phyloP scores from a whole-genome alignment of 2,888 invertebrate species.

The Brachylomia viminalis region DNA sequence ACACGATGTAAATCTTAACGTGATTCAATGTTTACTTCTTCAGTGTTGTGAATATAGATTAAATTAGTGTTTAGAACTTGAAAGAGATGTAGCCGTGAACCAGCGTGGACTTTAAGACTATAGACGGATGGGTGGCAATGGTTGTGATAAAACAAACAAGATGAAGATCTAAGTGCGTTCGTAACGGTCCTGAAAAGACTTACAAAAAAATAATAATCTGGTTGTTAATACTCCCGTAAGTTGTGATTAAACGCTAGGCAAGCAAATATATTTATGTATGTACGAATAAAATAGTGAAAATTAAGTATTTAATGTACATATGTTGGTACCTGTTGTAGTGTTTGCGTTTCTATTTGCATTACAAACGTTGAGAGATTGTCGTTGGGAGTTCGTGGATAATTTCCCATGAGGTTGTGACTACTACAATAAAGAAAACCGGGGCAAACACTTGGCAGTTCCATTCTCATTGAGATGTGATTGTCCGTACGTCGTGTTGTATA shows the following conservation, averaged over 20 bases:
- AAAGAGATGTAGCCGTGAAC: conserved; percentile 76
- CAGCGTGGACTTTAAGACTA: conserved; percentile 68
- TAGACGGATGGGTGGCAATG: conserved; percentile 77
- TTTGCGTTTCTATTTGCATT: conserved; percentile 75
- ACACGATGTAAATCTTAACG: conserved; percentile 83
- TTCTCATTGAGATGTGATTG: conserved; percentile 81
- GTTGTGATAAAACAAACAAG: conserved; percentile 84
- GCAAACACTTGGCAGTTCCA: conserved; percentile 78
- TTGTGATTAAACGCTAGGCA: conserved; percentile 85
- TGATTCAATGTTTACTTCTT: conserved; percentile 89
- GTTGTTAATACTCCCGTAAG: conserved; percentile 85
- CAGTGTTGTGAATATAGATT: conserved; percentile 89
- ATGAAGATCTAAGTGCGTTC: conserved; percentile 70
- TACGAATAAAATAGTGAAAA: conserved; percentile 72
- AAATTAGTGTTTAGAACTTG: conserved; percentile 73
- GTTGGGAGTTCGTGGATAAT: conserved; percentile 79
- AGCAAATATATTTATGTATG: conserved; percentile 81
- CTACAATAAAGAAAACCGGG: conserved; percentile 82
- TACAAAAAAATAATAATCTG: conserved; percentile 74
- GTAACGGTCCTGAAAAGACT: conserved; percentile 78
- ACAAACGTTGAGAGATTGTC: conserved; percentile 79
- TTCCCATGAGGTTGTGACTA: conserved; percentile 88
- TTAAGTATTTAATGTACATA: conserved; percentile 77
- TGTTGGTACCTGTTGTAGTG: conserved; percentile 74
- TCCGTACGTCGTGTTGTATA: conserved; percentile 75